Evolutionary conservation across 2,113 vertebrate genomes (phyloP), one percentile per base, ranked within the genome.

Genomic region (Crypturellus undulatus): DNA sequence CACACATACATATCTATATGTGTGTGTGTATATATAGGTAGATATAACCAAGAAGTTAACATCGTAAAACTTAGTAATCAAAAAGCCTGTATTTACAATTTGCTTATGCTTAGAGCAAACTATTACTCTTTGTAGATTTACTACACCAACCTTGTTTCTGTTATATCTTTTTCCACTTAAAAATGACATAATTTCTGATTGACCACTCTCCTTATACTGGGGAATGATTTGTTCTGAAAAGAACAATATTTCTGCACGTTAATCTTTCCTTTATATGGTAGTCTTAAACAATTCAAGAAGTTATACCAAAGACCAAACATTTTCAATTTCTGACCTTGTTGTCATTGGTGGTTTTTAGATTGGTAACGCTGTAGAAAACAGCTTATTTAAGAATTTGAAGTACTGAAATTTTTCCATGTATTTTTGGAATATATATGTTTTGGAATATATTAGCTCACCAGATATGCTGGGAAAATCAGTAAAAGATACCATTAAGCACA

Each of bases 261-360:
- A 13, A 18, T 63, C n/a, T 43, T 60, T 43, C 3, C 3, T 26
- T 60, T 16, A 6, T 49, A 18, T 4, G 0, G 34, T 34, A 24
- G 51, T 6, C 10, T 30, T 38, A 20, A 28, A 42, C 52, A 67
- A 36, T 65, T 2, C 2, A 9, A 22, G 24, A 6, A 15, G 13
- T 84, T 17, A 54, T n/a, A 11, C 34, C 19, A 78, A 71, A 91
- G 30, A 67, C 43, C 14, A 81, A 86, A 43, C 1, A 2, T 9
- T 32, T 21, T 92, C n/a, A 64, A 1, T 76, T 89, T 38, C 81
- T 89, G 2, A 11, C 20, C 4, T 58, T 75, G 32, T 54, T 78
- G 18, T 68, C 22, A 36, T 26, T 83, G 19, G 19, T 45, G 14
- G 9, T 84, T 72, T 71, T 79, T 40, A 49, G 62, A 20, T 21